phyloP scores from a whole-genome alignment of 2,888 invertebrate species.

The Hirtodrosophila histrioides region DNA sequence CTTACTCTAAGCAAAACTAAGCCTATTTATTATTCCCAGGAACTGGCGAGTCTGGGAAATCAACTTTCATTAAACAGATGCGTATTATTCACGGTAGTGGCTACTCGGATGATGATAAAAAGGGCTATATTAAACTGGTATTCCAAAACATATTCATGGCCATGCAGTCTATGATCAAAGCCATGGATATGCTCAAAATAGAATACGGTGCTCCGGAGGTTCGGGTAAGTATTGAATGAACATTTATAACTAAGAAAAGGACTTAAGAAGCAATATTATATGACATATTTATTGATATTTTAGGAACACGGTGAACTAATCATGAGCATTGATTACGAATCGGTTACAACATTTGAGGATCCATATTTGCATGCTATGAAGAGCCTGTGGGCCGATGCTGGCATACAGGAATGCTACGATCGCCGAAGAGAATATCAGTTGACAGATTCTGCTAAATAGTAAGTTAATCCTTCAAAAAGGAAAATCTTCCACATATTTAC shows the following conservation, averaged over 20 bases:
- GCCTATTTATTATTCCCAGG: slow-evolving; percentile 59
- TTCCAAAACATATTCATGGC: slow-evolving; percentile 99
- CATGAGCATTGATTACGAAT: slow-evolving; percentile 98
- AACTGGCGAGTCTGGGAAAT: slow-evolving; percentile 99
- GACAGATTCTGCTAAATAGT: slow-evolving; percentile 99
- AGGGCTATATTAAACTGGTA: slow-evolving; percentile 98
- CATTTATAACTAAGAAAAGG: neutral
- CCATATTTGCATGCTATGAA: slow-evolving; percentile 98
- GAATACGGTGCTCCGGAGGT: slow-evolving; percentile 95
- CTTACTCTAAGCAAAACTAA: too few species aligned
- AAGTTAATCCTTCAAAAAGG: slow-evolving; percentile 86
- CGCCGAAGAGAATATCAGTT: slow-evolving; percentile 99
- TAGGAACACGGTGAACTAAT: slow-evolving; percentile 98
- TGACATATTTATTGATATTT: neutral
- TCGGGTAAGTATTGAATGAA: slow-evolving; percentile 88
- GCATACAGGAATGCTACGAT: slow-evolving; percentile 99
- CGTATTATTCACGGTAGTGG: slow-evolving; percentile 99
- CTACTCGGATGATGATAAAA: slow-evolving; percentile 99
- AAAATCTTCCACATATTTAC: too few species aligned
- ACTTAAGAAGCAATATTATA: slow-evolving; percentile 3
- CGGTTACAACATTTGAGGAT: slow-evolving; percentile 98
- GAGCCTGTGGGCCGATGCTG: slow-evolving; percentile 97
- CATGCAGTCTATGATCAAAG: slow-evolving; percentile 99
- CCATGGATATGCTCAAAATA: slow-evolving; percentile 99
- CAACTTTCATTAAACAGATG: slow-evolving; percentile 99